Evolutionary conservation across 2,797 vertebrate genomes (phyloP).

Genomic region (Tapera naevia): DNA sequence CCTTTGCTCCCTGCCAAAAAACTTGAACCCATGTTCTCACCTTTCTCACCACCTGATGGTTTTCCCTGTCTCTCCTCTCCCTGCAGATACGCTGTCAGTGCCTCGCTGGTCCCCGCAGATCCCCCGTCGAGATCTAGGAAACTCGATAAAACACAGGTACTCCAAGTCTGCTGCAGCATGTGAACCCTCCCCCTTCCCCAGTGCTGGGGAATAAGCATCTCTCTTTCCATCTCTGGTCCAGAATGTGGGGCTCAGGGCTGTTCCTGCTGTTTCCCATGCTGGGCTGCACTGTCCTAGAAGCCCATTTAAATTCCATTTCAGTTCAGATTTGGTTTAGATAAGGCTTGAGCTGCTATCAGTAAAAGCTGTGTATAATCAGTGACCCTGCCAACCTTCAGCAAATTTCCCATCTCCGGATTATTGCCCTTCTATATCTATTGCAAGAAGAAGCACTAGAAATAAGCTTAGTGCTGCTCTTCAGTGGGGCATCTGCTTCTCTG

Average conservation of each 20-base stretch:
- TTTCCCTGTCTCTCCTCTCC: background rate
- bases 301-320: conserved; percentile 62
- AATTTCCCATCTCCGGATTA: background rate
- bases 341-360: conserved; percentile 22
- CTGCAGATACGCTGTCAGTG: conserved; percentile 94
- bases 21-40: accelerated
- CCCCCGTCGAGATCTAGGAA: conserved; percentile 96
- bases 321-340: conserved; percentile 64
- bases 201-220: background rate
- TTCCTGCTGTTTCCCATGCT: background rate
- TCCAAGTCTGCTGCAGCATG: accelerated
- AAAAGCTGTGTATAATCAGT: conserved; percentile 29
- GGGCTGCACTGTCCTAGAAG: background rate
- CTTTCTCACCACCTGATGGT: background rate
- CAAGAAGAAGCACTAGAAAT: background rate
- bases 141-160: conserved; percentile 99
- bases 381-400: conserved; percentile 45
- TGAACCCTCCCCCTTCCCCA: accelerated
- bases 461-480: accelerated
- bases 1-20: background rate
- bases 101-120: conserved; percentile 99
- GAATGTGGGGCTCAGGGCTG: accelerated
- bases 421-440: background rate
- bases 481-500: background rate
- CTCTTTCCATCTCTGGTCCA: background rate